phyloP scores from a whole-genome alignment of 1,140 invertebrate genomes.

The Eufriesea mexicana region DNA sequence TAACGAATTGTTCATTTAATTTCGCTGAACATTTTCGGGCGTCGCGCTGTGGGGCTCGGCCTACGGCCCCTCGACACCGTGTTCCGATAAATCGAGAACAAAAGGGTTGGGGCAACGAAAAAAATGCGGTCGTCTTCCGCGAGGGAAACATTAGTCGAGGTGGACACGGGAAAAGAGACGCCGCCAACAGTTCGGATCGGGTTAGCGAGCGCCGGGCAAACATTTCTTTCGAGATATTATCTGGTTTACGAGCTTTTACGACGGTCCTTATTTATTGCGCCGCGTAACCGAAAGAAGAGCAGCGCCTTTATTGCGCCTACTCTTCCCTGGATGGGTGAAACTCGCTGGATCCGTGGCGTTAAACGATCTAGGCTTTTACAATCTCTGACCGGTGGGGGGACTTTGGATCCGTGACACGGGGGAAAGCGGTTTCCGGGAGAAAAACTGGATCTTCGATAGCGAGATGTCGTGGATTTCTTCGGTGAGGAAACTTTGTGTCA shows the following conservation, averaged over 20 bases:
- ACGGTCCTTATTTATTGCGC: slow-evolving; percentile 71
- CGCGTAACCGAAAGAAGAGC: slow-evolving; percentile 45
- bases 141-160: slow-evolving; percentile 58
- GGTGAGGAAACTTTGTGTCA: no score
- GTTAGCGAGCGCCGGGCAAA: slow-evolving; percentile 26
- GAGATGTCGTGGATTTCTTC: no score
- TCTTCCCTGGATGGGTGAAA: neutral
- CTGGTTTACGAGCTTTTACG: slow-evolving; percentile 72
- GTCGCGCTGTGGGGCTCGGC: slow-evolving; percentile 57
- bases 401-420: no score
- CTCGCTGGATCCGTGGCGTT: neutral
- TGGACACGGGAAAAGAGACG: slow-evolving; percentile 45
- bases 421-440: no score
- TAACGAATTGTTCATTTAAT: slow-evolving; percentile 77
- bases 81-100: slow-evolving; percentile 66
- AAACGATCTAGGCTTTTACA: neutral
- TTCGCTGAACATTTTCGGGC: slow-evolving; percentile 75
- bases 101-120: slow-evolving; percentile 34
- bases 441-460: no score
- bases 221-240: slow-evolving; percentile 69
- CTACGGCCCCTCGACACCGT: slow-evolving; percentile 60
- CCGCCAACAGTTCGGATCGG: slow-evolving; percentile 42
- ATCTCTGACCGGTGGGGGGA: neutral
- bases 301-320: slow-evolving; percentile 50
- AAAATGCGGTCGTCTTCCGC: slow-evolving; percentile 55